Conservation (phyloP, 1,140 invertebrate species). For the roundworm (Caenorhabditis elegans) region WBcel235 BX284602.5:9556001-9556500, state of each 20-base stretch:
- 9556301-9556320: constrained; percentile 14
- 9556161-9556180: neutral
- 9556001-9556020: constrained; percentile 1
- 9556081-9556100: constrained; percentile 21
- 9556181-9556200: neutral
- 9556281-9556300: neutral
- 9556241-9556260: neutral
- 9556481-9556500: too few species aligned
- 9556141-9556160: neutral
- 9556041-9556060: constrained; percentile 26
- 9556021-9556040: constrained; percentile 30
- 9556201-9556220: constrained; percentile 14
- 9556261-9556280: too few species aligned
- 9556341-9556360: constrained; percentile 8
- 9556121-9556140: neutral
- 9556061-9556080: neutral
- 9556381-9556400: too few species aligned
- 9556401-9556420: too few species aligned
- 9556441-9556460: too few species aligned
- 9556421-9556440: too few species aligned
- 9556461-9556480: too few species aligned
- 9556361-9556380: neutral
- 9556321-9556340: neutral
- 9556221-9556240: neutral
- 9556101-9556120: neutral